These are phyloP conservation scores for Pterophyllum scalare DNA, from an alignment of 2,113 vertebrate genomes.

Conservation along the genomic window DNA sequence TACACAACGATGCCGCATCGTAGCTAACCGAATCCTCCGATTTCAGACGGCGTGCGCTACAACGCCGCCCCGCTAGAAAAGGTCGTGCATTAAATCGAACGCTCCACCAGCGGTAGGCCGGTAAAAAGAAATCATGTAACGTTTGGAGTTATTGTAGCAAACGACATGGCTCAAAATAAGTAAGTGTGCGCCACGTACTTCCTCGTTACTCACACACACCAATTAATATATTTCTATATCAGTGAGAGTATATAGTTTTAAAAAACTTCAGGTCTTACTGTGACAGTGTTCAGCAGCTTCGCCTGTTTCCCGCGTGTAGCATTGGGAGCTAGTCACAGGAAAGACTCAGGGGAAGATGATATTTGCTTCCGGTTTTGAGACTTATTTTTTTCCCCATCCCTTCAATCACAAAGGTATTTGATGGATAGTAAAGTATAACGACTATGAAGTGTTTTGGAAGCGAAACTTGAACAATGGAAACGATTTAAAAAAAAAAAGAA, in stretches of 20 bases:
- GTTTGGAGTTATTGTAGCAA: not conserved
- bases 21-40: too few relatives aligned
- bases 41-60: not conserved
- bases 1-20: accelerated
- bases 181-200: accelerated
- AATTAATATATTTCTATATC: accelerated
- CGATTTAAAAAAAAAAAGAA: not conserved
- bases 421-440: not conserved
- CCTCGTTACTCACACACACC: accelerated
- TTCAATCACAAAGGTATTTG: not conserved
- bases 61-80: constrained; percentile 6
- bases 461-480: not conserved
- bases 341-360: not conserved
- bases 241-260: not conserved
- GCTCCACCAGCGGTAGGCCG: constrained; percentile 41
- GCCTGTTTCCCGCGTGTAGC: constrained; percentile 84
- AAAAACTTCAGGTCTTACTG: constrained; percentile 65
- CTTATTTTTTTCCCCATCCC: not conserved
- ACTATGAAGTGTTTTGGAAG: accelerated
- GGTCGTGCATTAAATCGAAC: not conserved
- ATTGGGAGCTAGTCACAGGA: constrained; percentile 78
- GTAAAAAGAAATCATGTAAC: constrained; percentile 16
- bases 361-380: constrained; percentile 65
- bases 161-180: not conserved
- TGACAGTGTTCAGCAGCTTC: constrained; percentile 53